These are phyloP conservation scores for Probaryconus sp. DNA, from an alignment of 1,140 invertebrate genomes.

Conservation along the genomic window DNA sequence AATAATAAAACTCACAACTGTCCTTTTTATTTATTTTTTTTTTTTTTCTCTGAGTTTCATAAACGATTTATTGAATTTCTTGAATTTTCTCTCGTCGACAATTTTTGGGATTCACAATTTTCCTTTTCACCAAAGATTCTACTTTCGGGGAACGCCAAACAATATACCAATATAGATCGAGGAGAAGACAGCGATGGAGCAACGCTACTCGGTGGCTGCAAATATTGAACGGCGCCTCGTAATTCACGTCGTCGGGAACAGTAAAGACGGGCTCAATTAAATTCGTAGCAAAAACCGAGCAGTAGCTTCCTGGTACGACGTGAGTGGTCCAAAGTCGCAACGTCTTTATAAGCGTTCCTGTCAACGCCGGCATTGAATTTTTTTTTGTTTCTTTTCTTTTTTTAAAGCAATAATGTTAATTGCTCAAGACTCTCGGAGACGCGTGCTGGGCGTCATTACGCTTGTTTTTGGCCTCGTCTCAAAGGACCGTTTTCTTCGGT, in stretches of 20 bases:
- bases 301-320: slow-evolving; percentile 75
- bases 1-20: slow-evolving; percentile 6
- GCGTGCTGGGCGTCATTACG: slow-evolving; percentile 53
- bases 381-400: too few relatives aligned
- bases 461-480: slow-evolving; percentile 39
- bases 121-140: too few relatives aligned
- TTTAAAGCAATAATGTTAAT: slow-evolving; percentile 54
- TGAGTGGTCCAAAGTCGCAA: slow-evolving; percentile 71
- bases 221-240: slow-evolving; percentile 60
- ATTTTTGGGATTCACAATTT: too few relatives aligned
- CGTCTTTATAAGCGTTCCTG: slow-evolving; percentile 43
- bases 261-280: slow-evolving; percentile 75
- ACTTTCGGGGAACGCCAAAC: too few relatives aligned
- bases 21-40: too few relatives aligned
- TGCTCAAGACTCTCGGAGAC: slow-evolving; percentile 43
- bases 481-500: slow-evolving; percentile 15
- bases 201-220: too few relatives aligned
- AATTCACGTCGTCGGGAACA: slow-evolving; percentile 70
- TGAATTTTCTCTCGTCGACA: too few relatives aligned
- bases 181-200: too few relatives aligned
- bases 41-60: too few relatives aligned
- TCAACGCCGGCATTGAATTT: slow-evolving; percentile 58
- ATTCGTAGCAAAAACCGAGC: slow-evolving; percentile 68
- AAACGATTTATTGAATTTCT: too few relatives aligned
- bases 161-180: too few relatives aligned